Evolutionary conservation across 2,888 invertebrate genomes (phyloP), one percentile per base, ranked within the genome.

Genomic region (Agrochola macilenta): DNA sequence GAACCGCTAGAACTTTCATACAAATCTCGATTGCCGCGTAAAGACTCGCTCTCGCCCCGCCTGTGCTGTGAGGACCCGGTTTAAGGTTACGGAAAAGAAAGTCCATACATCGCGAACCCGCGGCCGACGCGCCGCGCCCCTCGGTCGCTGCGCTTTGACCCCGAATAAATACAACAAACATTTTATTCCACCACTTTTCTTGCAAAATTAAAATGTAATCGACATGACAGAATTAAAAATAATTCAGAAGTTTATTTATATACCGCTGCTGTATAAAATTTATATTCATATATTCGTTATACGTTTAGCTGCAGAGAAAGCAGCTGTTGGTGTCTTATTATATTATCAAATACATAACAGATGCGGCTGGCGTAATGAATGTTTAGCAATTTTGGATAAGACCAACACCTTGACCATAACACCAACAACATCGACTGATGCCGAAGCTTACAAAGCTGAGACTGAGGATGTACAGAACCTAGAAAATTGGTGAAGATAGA

Each of bases 71-170:
- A 78, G 83, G 78, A 82, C 88, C 82, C 89, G 89, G 86, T 87
- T 86, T 91, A 92, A 93, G 91, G 92, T 93, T 91, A 92, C 92
- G 94, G 94, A 96, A 96, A 96, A 95, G 96, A 96, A 96, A 96
- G 96, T 95, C 90, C 91, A 91, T 90, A 90, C 85, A 90, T 89
- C 87, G 87, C 78, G 49, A 77, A 82, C 77, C 86, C 74, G 77
- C 80, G 76, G 69, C 75, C 78, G 78, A 60, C 58, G 69, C 81
- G 78, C 68, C 79, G 82, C 83, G 69, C 89, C 83, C 88, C 81
- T 92, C 94, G 94, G 94, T 93, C 93, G 91, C 88, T 91, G 93
- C 92, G 93, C 94, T 95, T 92, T 95, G 95, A 95, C 95, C 96
- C 91, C 92, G 79, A 88, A 90, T 89, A 88, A 87, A 82, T 83